A percentile compares a stretch with the other conserved stretches of the same genome.
Evolutionary conservation across 2,888 invertebrate genomes (phyloP).

Genomic region (Caradrina kadenii): DNA sequence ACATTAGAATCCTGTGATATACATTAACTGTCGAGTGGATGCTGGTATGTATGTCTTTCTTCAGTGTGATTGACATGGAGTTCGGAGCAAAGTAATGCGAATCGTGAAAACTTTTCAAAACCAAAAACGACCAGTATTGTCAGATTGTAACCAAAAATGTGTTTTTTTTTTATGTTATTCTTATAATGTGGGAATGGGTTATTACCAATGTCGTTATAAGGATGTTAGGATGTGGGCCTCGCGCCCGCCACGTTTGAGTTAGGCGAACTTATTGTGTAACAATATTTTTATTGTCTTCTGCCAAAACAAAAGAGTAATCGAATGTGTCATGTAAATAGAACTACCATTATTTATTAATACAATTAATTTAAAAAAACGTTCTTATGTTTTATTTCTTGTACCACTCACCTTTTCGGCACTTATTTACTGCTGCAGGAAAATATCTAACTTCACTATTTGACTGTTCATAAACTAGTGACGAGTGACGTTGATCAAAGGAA

Average conservation of each 20-base stretch:
- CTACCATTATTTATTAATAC: constrained; percentile 91
- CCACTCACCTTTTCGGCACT: constrained; percentile 14
- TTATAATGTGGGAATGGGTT: constrained; percentile 75
- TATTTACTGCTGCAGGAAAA: neutral
- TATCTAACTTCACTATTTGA: too few relatives aligned
- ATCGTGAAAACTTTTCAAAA: constrained; percentile 67
- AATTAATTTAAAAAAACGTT: constrained; percentile 86
- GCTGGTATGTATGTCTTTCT: constrained; percentile 81
- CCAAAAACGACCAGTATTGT: constrained; percentile 89
- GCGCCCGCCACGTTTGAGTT: constrained; percentile 71
- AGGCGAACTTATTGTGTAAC: constrained; percentile 81
- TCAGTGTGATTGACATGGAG: constrained; percentile 76
- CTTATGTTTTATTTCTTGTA: constrained; percentile 74
- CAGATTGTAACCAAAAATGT: constrained; percentile 84
- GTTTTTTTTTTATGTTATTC: constrained; percentile 68
- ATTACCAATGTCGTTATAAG: constrained; percentile 81
- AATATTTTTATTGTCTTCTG: constrained; percentile 90
- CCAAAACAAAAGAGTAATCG: constrained; percentile 90
- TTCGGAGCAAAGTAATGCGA: constrained; percentile 52
- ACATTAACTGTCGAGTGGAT: constrained; percentile 82
- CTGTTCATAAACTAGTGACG: too few relatives aligned
- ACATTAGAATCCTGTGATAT: constrained; percentile 90
- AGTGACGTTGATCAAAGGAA: too few relatives aligned
- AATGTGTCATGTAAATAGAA: constrained; percentile 91
- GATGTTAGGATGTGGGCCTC: constrained; percentile 65